These are phyloP conservation scores for Nephrotoma flavescens DNA, from an alignment of 2,888 invertebrate species.

Conservation along the genomic window DNA sequence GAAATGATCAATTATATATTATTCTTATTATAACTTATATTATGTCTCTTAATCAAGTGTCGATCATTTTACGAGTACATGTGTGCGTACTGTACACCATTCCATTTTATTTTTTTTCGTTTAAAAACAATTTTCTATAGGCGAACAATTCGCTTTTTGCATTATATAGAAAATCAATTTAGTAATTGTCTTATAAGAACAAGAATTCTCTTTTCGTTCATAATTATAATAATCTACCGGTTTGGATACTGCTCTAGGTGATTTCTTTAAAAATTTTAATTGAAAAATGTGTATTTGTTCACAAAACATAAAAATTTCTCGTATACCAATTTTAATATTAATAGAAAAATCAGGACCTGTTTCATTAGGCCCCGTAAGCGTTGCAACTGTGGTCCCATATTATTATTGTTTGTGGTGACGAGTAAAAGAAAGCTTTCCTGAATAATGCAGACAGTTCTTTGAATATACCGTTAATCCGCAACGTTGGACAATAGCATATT, in stretches of 20 bases:
- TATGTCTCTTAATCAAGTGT: conserved; percentile 2
- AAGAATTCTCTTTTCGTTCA: neutral
- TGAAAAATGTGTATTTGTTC: neutral
- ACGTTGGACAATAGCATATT: too few relatives aligned
- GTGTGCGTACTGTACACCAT: neutral
- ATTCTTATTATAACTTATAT: neutral
- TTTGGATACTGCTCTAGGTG: neutral
- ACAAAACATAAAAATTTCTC: too few relatives aligned
- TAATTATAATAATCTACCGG: neutral
- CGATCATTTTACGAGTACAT: neutral
- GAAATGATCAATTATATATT: conserved; percentile 2
- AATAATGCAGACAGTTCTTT: too few relatives aligned
- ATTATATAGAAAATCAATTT: neutral
- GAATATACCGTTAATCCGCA: too few relatives aligned
- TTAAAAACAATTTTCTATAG: neutral
- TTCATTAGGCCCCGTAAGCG: too few relatives aligned
- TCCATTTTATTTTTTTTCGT: neutral
- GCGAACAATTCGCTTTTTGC: neutral
- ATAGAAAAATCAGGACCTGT: too few relatives aligned
- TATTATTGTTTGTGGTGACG: too few relatives aligned
- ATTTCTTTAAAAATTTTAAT: neutral
- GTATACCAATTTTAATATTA: too few relatives aligned
- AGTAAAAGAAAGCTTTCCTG: too few relatives aligned
- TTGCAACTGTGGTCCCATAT: too few relatives aligned
- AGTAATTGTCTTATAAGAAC: neutral